Evolutionary conservation across 2,888 invertebrate species (phyloP), one percentile per base, ranked within the genome.

Genomic region (Cryptophagus acutangulus): DNA sequence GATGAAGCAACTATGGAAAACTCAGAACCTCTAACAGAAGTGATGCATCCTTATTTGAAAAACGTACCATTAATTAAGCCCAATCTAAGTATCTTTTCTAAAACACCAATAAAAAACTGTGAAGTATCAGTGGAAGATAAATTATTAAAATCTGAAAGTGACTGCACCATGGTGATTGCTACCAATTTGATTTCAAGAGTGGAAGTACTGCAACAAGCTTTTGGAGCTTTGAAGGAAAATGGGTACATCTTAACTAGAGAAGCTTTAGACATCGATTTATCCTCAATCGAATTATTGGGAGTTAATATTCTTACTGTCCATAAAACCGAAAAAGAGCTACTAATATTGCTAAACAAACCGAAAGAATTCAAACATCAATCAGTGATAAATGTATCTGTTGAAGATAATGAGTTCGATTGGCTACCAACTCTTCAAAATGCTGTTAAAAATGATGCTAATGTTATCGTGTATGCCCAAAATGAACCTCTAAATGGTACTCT

Each of bases 401-500:
- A 63, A 1, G 72, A 74, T 26, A 57, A 69, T 3, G 57, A 59
- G 0, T 78, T 71, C 49, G 52, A 67, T 0, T 81, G 81, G 81
- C 61, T 81, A 13, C 71, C 75, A 30, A 67, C 70, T 54, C 40
- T 71, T 4, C 65, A 72, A 54, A 54, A 57, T 13, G 55, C 54
- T 1, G 14, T 65, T 0, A 63, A 63, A 45, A 48, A 48, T 8
- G 46, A 57, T 40, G 76, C 78, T 55, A 66, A 84, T 1, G 71
- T 86, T 1, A 62, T 93, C 1, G 78, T 86, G 12, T 59, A 52
- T 34, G 72, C 80, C 1, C 78, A 83, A 63, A 77, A 79, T 48
- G 80, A 84, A 39, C 72, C 74, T 2, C 70, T 80, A 4, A 87
- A 77, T 61, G 97, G 97, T 9, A 72, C 93, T 1, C 64, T 84